phyloP scores from a whole-genome alignment of 1,140 invertebrate species.

The Diprion similis region DNA sequence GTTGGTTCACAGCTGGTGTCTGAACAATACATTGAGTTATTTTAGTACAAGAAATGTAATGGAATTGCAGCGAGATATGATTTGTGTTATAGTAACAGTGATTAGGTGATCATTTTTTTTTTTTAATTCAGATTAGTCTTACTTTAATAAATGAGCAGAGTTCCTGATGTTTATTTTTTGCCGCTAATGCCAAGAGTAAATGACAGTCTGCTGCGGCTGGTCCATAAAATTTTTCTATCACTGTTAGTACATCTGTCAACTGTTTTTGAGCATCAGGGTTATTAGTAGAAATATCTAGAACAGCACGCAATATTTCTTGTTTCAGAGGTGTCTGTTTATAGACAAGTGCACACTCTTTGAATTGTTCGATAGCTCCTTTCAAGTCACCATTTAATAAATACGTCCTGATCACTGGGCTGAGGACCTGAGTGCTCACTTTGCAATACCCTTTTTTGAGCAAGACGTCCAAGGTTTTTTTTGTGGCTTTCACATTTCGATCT shows the following conservation, averaged over 20 bases:
- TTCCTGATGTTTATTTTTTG: conserved; percentile 18
- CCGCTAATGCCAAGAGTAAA: conserved; percentile 38
- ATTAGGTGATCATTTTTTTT: background rate
- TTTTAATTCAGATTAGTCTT: conserved; percentile 22
- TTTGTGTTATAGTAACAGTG: no score
- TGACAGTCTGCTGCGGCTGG: conserved; percentile 42
- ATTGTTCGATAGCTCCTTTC: conserved; percentile 57
- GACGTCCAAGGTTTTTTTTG: conserved; percentile 56
- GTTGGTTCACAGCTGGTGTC: conserved; percentile 61
- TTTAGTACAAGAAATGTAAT: conserved; percentile 24
- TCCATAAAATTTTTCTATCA: conserved; percentile 55
- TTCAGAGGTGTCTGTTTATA: conserved; percentile 64
- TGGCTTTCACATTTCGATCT: conserved; percentile 42
- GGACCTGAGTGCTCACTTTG: conserved; percentile 52
- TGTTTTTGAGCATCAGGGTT: conserved; percentile 48
- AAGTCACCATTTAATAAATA: conserved; percentile 61
- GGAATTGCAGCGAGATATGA: no score
- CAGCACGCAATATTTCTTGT: conserved; percentile 60
- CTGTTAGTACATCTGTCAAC: conserved; percentile 53
- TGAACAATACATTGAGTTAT: conserved; percentile 46
- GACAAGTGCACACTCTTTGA: conserved; percentile 47
- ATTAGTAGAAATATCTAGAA: conserved; percentile 50
- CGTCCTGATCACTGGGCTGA: conserved; percentile 60
- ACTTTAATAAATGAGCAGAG: conserved; percentile 31
- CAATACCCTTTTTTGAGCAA: conserved; percentile 60